Conservation (phyloP, 2,113 vertebrate species). For the Vidua chalybeata region DNA sequence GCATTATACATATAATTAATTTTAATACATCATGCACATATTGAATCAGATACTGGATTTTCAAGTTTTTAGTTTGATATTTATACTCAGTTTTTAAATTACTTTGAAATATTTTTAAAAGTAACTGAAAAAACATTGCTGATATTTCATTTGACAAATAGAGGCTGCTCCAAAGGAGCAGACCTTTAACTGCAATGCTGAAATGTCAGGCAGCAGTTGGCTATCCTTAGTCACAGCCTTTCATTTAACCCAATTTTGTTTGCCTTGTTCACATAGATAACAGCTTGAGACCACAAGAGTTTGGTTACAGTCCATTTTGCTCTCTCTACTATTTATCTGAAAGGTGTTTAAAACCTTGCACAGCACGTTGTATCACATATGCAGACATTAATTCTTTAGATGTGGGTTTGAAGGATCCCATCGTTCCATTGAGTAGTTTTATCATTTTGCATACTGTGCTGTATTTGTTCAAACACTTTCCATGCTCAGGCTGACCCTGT, state of each 20-base stretch:
- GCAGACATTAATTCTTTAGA: background rate
- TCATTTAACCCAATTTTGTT: background rate
- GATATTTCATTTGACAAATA: background rate
- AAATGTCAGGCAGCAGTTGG: background rate
- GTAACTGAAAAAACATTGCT: background rate
- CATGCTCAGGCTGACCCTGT: accelerated
- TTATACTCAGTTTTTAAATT: background rate
- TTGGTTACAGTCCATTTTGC: background rate
- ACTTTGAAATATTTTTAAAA: background rate
- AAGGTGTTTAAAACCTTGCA: background rate
- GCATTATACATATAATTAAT: background rate
- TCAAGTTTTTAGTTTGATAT: background rate
- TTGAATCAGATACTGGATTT: background rate
- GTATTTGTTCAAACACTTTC: background rate
- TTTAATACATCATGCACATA: background rate
- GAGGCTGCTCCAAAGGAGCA: background rate
- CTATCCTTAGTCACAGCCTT: background rate
- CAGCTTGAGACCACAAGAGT: background rate
- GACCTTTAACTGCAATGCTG: background rate
- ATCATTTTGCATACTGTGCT: background rate
- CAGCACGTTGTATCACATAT: background rate
- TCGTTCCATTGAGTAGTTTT: background rate
- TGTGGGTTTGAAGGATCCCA: background rate
- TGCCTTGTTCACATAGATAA: background rate
- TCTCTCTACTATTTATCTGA: background rate